phyloP scores from a whole-genome alignment of 2,888 invertebrate genomes.

The Limnephilus lunatus region DNA sequence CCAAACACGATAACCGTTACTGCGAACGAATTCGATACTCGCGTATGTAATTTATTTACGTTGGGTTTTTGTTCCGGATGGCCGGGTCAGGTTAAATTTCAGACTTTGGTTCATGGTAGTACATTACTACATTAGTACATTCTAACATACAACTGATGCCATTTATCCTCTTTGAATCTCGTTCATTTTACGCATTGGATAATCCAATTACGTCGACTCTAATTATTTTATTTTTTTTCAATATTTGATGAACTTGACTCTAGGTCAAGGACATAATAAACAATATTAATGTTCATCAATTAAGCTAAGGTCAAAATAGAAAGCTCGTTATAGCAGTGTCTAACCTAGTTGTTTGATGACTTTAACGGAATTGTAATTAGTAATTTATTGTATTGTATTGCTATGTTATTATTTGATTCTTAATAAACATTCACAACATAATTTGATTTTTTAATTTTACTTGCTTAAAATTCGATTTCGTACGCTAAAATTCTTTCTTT shows the following conservation, averaged over 20 bases:
- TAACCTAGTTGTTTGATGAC: background rate
- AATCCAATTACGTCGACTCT: background rate
- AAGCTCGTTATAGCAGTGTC: background rate
- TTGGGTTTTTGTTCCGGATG: background rate
- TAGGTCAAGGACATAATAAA: background rate
- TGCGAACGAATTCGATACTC: background rate
- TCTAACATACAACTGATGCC: background rate
- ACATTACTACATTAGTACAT: background rate
- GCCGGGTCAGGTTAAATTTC: background rate
- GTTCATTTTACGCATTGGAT: background rate
- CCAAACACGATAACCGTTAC: background rate
- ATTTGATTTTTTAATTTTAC: background rate
- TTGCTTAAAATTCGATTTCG: too few relatives aligned
- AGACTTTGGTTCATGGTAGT: background rate
- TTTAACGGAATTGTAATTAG: background rate
- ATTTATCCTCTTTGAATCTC: background rate
- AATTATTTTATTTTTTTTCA: background rate
- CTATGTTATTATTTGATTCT: background rate
- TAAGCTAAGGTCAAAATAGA: background rate
- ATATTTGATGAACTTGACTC: background rate
- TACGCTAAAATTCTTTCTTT: too few relatives aligned
- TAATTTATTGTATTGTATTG: background rate
- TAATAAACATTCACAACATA: background rate
- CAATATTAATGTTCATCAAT: background rate
- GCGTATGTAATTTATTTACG: background rate